Conservation (phyloP, 53 echinoderm and acorn worm species). For the Astropecten irregularis region DNA sequence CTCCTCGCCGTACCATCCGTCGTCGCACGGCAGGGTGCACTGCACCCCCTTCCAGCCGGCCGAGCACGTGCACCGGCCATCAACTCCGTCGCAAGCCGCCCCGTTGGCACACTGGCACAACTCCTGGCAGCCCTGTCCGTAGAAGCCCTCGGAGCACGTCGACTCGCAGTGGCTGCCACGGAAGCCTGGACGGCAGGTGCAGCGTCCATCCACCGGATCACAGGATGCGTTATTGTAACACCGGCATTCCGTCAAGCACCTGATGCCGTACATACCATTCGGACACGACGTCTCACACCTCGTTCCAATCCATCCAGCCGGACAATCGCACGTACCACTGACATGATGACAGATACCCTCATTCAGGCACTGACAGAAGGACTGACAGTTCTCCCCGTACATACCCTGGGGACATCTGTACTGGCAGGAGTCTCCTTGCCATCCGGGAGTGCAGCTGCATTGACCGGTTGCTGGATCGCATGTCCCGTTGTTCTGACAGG, state of each 20-base stretch:
- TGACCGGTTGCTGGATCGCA: conserved; percentile 57
- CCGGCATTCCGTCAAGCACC: conserved; percentile 46
- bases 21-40: conserved; percentile 61
- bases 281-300: conserved; percentile 56
- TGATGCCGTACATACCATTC: conserved; percentile 52
- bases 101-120: conserved; percentile 64
- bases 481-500: conserved; percentile 58
- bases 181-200: conserved; percentile 49
- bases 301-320: conserved; percentile 48
- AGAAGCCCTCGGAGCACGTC: conserved; percentile 39
- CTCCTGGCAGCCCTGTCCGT: conserved; percentile 58
- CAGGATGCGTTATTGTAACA: conserved; percentile 62
- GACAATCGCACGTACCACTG: conserved; percentile 54
- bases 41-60: conserved; percentile 69
- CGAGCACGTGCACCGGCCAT: conserved; percentile 64
- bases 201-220: conserved; percentile 19
- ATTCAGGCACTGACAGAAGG: conserved; percentile 52
- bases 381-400: conserved; percentile 25
- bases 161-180: conserved; percentile 14
- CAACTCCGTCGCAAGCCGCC: conserved; percentile 43
- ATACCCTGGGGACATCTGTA: conserved; percentile 51
- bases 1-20: conserved; percentile 58
- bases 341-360: conserved; percentile 52
- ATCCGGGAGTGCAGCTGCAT: conserved; percentile 70
- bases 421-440: conserved; percentile 65